Evolutionary conservation across 2,888 invertebrate genomes (phyloP).

Genomic region (Calameuta pallipes): DNA sequence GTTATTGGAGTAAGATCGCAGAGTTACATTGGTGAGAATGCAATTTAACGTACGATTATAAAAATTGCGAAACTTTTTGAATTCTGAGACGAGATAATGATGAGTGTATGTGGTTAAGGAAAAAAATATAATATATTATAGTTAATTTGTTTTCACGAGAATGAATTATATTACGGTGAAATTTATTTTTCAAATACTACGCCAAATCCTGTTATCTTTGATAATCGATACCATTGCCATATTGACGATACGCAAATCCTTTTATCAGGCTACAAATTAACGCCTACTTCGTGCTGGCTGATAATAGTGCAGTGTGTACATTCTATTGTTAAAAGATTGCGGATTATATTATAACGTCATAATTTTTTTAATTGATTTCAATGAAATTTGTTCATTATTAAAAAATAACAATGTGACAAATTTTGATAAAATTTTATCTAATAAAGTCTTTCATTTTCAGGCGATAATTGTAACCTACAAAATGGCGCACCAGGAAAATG

Average conservation of each 20-base stretch:
- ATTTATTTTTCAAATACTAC: background rate
- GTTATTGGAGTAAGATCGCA: background rate
- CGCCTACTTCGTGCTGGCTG: background rate
- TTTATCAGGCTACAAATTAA: background rate
- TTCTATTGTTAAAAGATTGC: background rate
- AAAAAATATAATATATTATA: background rate
- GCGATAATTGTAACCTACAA: conserved; percentile 32
- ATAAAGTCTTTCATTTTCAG: conserved; percentile 24
- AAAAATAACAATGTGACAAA: background rate
- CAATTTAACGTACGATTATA: background rate
- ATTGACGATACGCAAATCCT: background rate
- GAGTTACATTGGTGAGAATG: background rate
- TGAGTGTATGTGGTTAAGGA: too few species aligned
- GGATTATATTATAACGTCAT: background rate
- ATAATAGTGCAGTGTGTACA: background rate
- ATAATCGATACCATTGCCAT: background rate
- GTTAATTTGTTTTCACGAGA: background rate
- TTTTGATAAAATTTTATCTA: background rate
- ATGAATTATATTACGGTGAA: background rate
- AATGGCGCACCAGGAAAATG: conserved; percentile 40
- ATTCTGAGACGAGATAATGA: background rate
- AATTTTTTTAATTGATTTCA: background rate
- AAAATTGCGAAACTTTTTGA: background rate
- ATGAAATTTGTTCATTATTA: background rate
- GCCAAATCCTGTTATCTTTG: background rate